phyloP scores from a whole-genome alignment of 2,888 invertebrate genomes.

The Drosophila multiciliata region DNA sequence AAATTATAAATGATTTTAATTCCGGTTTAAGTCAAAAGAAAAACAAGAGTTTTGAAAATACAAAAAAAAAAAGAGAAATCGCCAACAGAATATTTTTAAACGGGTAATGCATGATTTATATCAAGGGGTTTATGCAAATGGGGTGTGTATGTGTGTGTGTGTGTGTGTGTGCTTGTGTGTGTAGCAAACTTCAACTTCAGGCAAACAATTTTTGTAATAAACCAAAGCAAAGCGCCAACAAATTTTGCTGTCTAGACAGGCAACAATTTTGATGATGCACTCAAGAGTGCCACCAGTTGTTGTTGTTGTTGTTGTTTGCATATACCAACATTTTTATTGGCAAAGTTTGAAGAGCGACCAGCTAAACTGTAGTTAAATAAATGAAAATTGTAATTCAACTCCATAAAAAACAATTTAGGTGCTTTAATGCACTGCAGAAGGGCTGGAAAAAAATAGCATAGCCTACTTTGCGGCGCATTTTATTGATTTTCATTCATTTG shows the following conservation, averaged over 20 bases:
- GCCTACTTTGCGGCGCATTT: slow-evolving; percentile 29
- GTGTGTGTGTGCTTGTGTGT: slow-evolving; percentile 2
- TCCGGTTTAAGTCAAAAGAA: slow-evolving; percentile 41
- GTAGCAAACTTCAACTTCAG: slow-evolving; percentile 38
- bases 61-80: slow-evolving; percentile 5
- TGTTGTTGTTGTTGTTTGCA: slow-evolving; percentile 2
- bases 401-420: slow-evolving; percentile 9
- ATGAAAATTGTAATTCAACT: slow-evolving; percentile 7
- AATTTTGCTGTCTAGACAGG: slow-evolving; percentile 61
- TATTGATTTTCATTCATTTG: slow-evolving; percentile 54
- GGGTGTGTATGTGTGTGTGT: not conserved
- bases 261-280: slow-evolving; percentile 62
- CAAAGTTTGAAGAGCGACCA: slow-evolving; percentile 43
- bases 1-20: slow-evolving; percentile 40
- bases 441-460: slow-evolving; percentile 17
- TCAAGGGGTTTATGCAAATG: not conserved
- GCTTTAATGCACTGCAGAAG: slow-evolving; percentile 37
- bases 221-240: slow-evolving; percentile 45
- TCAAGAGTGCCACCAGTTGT: slow-evolving; percentile 33
- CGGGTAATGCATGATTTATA: not conserved
- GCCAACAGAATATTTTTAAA: slow-evolving; percentile 19
- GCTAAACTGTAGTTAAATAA: slow-evolving; percentile 23
- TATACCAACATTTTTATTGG: slow-evolving; percentile 53
- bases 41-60: slow-evolving; percentile 30
- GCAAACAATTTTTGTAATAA: slow-evolving; percentile 61